Conservation (phyloP, 2,113 vertebrate genomes). For the Grammomys dolichurus region DNA sequence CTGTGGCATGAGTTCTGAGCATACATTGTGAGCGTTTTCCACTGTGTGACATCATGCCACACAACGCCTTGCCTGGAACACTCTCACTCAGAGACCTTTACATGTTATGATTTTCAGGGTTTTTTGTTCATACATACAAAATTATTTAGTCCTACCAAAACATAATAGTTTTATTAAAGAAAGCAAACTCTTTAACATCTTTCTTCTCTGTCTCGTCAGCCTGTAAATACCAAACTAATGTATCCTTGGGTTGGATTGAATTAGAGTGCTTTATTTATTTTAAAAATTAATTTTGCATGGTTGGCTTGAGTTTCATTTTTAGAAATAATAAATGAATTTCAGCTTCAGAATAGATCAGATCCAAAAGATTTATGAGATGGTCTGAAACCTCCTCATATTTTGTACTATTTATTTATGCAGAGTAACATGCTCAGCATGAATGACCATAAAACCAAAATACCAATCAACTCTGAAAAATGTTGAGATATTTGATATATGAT, state of each 20-base stretch:
- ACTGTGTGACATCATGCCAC: not conserved
- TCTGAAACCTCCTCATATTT: not conserved
- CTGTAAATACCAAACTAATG: not conserved
- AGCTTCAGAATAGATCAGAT: not conserved
- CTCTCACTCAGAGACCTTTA: not conserved
- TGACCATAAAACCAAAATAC: not conserved
- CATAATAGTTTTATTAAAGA: not conserved
- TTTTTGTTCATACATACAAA: not conserved
- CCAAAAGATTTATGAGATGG: not conserved
- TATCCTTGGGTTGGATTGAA: not conserved
- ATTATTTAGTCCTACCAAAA: not conserved
- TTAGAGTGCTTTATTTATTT: not conserved
- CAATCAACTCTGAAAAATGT: not conserved
- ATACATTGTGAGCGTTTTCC: not conserved
- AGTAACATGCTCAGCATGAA: not conserved
- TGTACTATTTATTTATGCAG: not conserved
- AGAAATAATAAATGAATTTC: not conserved
- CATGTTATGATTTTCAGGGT: not conserved
- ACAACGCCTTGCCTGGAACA: not conserved
- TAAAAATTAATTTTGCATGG: not conserved
- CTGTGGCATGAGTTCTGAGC: not conserved
- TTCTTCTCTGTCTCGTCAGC: not conserved
- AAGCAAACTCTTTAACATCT: not conserved
- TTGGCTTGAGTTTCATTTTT: not conserved
- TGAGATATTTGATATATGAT: not conserved